Evolutionary conservation across 2,888 invertebrate genomes (phyloP), one percentile per base, ranked within the genome.

Genomic region (Diarsia rubi): DNA sequence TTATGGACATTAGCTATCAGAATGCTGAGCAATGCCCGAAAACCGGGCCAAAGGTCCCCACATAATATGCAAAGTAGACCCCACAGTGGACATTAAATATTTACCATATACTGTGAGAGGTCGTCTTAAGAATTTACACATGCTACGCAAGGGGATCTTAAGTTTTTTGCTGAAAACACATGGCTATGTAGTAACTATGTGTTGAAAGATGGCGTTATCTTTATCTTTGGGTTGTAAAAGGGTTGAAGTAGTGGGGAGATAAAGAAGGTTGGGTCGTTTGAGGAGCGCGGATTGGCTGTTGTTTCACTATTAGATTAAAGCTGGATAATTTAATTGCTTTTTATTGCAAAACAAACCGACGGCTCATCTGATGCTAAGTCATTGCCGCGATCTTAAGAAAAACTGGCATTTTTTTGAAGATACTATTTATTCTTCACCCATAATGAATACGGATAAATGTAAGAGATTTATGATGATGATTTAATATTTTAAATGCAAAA

Each of bases 51-150:
- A 82, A 85, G 86, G 78, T 63, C 69, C 76, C 75, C 84, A 82
- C 87, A 84, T 87, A 85, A 88, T 86, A 91, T 90, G 90, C 73
- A 90, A 90, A 91, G 90, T 85, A 87, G 86, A 83, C 83, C 87
- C 52, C 82, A 83, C 81, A 81, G 75, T 79, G 80, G 85, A 78
- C 85, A 90, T 92, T 86, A 90, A 89, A 90, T 91, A 91, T 91
- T 90, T 88, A 91, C 86, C 73, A 76, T 69, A 81, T 78, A 70
- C 82, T 83, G 78, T 74, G 80, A 79, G 68, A 83, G 80, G 82
- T 78, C 80, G 83, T 86, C 88, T 88, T 84, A 88, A 83, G 88
- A 87, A 89, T 89, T 88, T 86, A 88, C 82, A 73, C 79, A 82
- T 42, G 71, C 72, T 77, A 68, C 73, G 73, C 54, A 69, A 75